A percentile compares a stretch with the other conserved stretches of the same genome.
Conservation (phyloP, 2,113 vertebrate species). For the Microcebus lehilahytsara region DNA sequence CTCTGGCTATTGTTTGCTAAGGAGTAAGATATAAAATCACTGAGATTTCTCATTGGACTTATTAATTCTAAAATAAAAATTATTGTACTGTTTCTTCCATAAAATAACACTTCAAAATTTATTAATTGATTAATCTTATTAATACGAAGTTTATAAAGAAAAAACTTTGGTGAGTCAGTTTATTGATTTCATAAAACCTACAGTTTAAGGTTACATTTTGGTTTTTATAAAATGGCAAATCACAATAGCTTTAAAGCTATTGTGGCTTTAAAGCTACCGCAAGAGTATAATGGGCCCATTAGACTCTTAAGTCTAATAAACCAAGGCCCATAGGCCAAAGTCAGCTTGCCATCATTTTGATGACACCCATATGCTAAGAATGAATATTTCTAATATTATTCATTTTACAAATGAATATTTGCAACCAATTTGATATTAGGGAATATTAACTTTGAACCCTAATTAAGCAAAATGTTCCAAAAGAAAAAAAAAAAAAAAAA, state of each 20-base stretch:
- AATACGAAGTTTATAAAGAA: background rate
- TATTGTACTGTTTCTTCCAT: background rate
- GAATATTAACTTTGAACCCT: background rate
- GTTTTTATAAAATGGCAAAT: background rate
- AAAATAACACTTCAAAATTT: background rate
- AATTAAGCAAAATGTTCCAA: background rate
- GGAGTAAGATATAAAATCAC: background rate
- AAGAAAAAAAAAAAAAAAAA: background rate
- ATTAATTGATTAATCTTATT: background rate
- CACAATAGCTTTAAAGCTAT: background rate
- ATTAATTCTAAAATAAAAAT: background rate
- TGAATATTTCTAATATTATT: too few relatives aligned
- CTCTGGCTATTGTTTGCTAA: background rate
- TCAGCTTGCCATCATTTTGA: background rate
- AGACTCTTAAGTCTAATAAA: background rate
- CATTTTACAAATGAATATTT: background rate
- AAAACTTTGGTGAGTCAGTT: background rate
- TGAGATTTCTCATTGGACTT: background rate
- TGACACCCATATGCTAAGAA: background rate
- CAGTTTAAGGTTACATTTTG: background rate
- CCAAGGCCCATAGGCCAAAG: background rate
- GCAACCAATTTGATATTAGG: background rate
- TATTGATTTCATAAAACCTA: background rate
- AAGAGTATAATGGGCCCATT: background rate
- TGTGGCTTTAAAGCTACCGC: background rate